Evolutionary conservation across 2,888 invertebrate species (phyloP).

Genomic region (Biston stratarius): DNA sequence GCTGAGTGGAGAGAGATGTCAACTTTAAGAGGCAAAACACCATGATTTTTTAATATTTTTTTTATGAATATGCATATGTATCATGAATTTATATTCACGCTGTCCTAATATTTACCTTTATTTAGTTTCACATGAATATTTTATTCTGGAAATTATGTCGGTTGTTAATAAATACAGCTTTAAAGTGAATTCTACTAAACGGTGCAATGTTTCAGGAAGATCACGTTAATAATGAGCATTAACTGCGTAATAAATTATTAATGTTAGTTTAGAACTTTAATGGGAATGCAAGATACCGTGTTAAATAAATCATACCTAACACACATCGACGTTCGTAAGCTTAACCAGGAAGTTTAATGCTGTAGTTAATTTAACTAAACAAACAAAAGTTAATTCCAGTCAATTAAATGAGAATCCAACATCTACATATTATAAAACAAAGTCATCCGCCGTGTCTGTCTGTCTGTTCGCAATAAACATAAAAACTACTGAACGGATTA

Average conservation of each 20-base stretch:
- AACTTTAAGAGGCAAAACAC: slow-evolving; percentile 35
- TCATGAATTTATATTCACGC: neutral
- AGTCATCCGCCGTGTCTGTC: too few relatives aligned
- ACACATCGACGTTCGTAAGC: neutral
- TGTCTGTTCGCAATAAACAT: too few relatives aligned
- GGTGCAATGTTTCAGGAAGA: neutral
- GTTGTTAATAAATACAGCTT: neutral
- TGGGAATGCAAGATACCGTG: slow-evolving; percentile 24
- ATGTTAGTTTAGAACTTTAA: slow-evolving; percentile 18
- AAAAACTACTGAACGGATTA: too few relatives aligned
- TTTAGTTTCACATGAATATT: neutral
- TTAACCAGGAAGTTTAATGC: slow-evolving; percentile 35
- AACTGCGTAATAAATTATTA: slow-evolving; percentile 15
- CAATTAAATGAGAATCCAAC: slow-evolving; percentile 33
- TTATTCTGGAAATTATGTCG: neutral
- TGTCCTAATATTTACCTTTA: neutral
- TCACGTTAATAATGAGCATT: slow-evolving; percentile 1
- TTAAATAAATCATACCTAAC: slow-evolving; percentile 37
- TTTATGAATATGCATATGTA: slow-evolving; percentile 14
- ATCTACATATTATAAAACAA: slow-evolving; percentile 1
- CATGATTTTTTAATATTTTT: slow-evolving; percentile 32
- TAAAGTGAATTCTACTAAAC: neutral
- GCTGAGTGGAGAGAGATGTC: slow-evolving; percentile 15
- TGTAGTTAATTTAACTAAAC: slow-evolving; percentile 38
- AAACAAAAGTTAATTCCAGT: slow-evolving; percentile 43